Conservation (phyloP, 2,113 vertebrate genomes). For the Axis porcinus region DNA sequence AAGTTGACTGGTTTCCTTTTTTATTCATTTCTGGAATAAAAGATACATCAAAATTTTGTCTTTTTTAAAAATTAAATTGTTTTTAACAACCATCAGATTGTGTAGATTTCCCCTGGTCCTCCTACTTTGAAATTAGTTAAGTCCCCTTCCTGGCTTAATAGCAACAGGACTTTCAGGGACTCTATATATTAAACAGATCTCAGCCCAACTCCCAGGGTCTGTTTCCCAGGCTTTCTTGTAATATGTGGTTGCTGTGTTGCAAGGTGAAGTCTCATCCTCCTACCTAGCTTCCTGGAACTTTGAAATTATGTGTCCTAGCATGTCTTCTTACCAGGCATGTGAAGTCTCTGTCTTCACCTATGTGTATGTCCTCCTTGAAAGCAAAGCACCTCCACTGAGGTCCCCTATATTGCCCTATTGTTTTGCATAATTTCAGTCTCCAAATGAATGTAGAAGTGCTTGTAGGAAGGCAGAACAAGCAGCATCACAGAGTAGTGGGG, state of each 20-base stretch:
- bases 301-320: neutral
- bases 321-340: neutral
- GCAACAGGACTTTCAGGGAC: neutral
- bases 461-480: neutral
- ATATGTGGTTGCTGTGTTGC: neutral
- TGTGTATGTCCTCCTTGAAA: neutral
- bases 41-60: neutral
- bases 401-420: neutral
- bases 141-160: neutral
- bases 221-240: neutral
- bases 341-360: neutral
- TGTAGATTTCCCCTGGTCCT: neutral
- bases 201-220: neutral
- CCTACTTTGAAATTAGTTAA: neutral
- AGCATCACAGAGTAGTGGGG: neutral
- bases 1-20: neutral
- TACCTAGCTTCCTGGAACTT: neutral
- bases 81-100: neutral
- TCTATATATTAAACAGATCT: neutral
- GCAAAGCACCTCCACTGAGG: neutral
- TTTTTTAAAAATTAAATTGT: neutral
- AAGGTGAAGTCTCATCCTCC: neutral
- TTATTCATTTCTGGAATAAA: slow-evolving; percentile 37
- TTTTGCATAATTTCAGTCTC: neutral
- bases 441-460: neutral